Conservation (phyloP, 2,888 invertebrate species). For the Acanthosepion esculentum region DNA sequence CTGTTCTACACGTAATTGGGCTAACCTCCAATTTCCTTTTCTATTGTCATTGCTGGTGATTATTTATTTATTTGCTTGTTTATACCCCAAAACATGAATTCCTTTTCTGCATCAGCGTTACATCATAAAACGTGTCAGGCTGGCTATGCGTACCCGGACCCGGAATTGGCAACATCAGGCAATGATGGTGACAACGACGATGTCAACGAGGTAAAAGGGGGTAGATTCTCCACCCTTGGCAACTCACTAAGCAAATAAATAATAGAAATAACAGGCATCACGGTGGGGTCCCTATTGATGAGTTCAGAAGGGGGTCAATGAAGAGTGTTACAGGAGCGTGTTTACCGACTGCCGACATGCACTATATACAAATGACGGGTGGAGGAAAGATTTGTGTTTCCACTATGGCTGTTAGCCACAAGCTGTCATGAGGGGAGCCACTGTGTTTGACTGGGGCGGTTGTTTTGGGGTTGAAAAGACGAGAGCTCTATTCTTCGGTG, state of each 20-base stretch:
- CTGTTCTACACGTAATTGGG: neutral
- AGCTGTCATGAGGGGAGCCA: slow-evolving; percentile 33
- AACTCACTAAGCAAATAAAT: neutral
- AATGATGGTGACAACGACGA: slow-evolving; percentile 4
- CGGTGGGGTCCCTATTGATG: neutral
- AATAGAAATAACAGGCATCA: slow-evolving; percentile 20
- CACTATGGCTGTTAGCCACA: slow-evolving; percentile 17
- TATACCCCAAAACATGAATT: neutral
- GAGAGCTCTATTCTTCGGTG: neutral
- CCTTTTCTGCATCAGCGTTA: neutral
- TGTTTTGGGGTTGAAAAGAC: neutral
- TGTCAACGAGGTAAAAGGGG: neutral
- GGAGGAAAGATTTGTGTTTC: neutral
- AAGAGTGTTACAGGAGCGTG: slow-evolving; percentile 20
- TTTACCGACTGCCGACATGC: neutral
- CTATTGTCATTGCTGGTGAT: neutral
- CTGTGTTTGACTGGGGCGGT: neutral
- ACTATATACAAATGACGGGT: neutral
- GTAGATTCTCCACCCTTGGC: neutral
- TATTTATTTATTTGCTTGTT: neutral
- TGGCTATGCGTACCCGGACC: neutral
- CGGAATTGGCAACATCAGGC: neutral
- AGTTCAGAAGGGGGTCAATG: slow-evolving; percentile 20
- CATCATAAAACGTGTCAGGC: neutral
- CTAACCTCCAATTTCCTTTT: neutral